Evolutionary conservation across 2,888 invertebrate species (phyloP).

Genomic region (Sympetrum striolatum): DNA sequence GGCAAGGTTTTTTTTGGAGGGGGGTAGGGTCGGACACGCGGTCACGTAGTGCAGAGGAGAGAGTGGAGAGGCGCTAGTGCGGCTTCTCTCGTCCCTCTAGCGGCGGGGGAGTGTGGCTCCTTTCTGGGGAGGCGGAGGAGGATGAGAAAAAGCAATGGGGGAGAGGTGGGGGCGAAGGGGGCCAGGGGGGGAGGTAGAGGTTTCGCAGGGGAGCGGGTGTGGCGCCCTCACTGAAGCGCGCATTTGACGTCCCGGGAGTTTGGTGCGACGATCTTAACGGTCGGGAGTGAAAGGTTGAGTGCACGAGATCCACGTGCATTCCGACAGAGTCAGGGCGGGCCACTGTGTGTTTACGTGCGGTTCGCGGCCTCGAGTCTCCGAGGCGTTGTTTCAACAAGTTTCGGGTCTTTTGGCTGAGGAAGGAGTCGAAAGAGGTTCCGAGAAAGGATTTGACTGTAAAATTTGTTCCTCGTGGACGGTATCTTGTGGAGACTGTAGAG

Average conservation of each 20-base stretch:
- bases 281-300: slow-evolving; percentile 8
- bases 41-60: slow-evolving; percentile 12
- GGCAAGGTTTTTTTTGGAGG: neutral
- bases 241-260: slow-evolving; percentile 41
- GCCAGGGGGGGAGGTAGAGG: neutral
- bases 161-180: neutral
- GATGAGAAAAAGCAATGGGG: neutral
- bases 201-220: slow-evolving; percentile 29
- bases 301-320: slow-evolving; percentile 14
- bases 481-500: neutral
- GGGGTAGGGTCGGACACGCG: neutral
- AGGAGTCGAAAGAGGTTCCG: neutral
- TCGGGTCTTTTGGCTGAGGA: neutral
- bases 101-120: neutral
- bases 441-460: neutral
- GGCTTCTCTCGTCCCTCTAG: neutral
- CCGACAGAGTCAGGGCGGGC: neutral
- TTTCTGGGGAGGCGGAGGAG: neutral
- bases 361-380: neutral
- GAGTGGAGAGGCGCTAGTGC: slow-evolving; percentile 35
- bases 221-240: slow-evolving; percentile 33
- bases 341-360: neutral
- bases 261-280: slow-evolving; percentile 14
- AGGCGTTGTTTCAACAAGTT: neutral
- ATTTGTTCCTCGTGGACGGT: neutral